Conservation (phyloP, 2,888 invertebrate species). For the Mythimna pallens region DNA sequence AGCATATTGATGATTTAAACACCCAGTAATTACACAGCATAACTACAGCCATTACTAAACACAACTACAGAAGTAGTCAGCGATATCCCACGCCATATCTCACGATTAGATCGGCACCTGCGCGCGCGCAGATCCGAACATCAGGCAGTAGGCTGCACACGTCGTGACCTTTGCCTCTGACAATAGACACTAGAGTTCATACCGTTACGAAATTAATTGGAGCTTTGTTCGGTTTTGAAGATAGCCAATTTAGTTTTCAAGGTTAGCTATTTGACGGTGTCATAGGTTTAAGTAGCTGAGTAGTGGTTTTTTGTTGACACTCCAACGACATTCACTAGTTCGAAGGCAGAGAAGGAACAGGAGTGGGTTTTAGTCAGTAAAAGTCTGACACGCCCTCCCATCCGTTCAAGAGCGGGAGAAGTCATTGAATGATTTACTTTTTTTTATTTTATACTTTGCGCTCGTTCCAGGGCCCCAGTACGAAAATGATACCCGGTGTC, state of each 20-base stretch:
- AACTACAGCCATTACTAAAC: constrained; percentile 13
- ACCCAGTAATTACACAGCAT: constrained; percentile 3
- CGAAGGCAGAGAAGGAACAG: too few relatives aligned
- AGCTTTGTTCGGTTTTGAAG: constrained; percentile 38
- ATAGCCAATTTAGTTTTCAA: constrained; percentile 26
- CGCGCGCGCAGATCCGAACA: constrained; percentile 43
- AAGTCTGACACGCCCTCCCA: too few relatives aligned
- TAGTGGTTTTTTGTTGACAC: neutral
- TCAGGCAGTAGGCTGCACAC: constrained; percentile 51
- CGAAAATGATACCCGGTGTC: too few relatives aligned
- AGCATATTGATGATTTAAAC: neutral
- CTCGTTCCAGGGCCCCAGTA: too few relatives aligned
- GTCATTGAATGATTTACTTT: too few relatives aligned
- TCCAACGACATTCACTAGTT: too few relatives aligned
- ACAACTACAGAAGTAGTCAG: constrained; percentile 14
- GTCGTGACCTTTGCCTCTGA: constrained; percentile 59
- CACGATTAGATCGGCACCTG: constrained; percentile 54
- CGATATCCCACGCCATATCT: constrained; percentile 45
- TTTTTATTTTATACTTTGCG: too few relatives aligned
- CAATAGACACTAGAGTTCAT: constrained; percentile 49
- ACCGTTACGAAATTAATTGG: constrained; percentile 53
- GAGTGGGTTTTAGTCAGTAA: too few relatives aligned
- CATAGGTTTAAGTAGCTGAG: neutral
- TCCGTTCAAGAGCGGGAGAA: too few relatives aligned
- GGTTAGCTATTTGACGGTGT: constrained; percentile 10